Evolutionary conservation across 64 coral and sea anemone species (phyloP), one percentile per base, ranked within the genome.

Genomic region (Montipora efflorescens): DNA sequence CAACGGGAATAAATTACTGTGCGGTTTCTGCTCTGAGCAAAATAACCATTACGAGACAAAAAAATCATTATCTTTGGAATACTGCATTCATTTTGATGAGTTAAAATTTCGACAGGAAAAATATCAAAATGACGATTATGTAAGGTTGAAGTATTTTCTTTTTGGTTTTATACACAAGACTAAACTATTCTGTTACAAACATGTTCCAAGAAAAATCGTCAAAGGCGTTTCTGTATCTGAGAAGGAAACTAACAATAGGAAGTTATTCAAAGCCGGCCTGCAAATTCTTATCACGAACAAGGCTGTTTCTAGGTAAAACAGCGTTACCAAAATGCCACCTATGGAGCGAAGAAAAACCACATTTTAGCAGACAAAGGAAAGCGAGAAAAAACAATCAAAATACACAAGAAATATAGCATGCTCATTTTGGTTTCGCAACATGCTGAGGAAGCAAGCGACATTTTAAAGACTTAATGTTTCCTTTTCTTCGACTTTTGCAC

Each of bases 331-430:
- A 6, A 47, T 15, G 25, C 16, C 82, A 49, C 82, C 82, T 19
- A 47, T 72, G 18, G 82, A 13, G 82, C 2, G 13, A 49, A 36
- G 36, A 36, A 86, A 50, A 86, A 86, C 82, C 82, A 51, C 82
- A 86, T 66, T 46, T 71, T 16, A 68, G 3, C 59, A 86, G 45
- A 86, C 82, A 86, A 86, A 86, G 82, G 68, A 86, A 22, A 18
- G 61, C 46, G 44, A 72, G 82, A 67, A 86, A 36, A 64, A 86
- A 86, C 82, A 86, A 86, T 86, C 82, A 50, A 71, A 46, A 8
- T 71, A 71, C 11, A 57, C 50, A 86, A 45, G 47, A 72, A 84
- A 86, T 86, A 86, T 86, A 51, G 82, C 82, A 86, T 86, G 82
- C 82, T 86, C 82, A 86, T 86, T 86, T 86, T 72, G 64, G 67